Evolutionary conservation across 2,113 vertebrate species (phyloP).

Genomic region (Mustelus asterias): DNA sequence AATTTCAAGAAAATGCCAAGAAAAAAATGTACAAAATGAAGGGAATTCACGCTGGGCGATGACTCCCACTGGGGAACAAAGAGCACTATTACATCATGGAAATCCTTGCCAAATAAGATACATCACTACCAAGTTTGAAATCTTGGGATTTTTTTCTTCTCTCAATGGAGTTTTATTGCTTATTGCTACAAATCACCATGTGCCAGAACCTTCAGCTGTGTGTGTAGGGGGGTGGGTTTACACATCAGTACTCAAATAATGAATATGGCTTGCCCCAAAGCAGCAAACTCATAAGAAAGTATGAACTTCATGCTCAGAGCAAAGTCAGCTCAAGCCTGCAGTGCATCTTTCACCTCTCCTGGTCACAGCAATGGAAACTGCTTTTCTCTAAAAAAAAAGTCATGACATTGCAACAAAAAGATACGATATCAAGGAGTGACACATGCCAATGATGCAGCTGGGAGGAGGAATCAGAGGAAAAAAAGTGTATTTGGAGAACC

Average conservation of each 20-base stretch:
- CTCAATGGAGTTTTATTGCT: background rate
- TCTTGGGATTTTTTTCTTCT: background rate
- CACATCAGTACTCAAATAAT: background rate
- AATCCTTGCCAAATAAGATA: background rate
- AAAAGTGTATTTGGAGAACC: background rate
- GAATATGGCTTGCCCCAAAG: background rate
- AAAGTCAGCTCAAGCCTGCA: background rate
- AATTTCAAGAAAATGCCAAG: background rate
- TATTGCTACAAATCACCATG: background rate
- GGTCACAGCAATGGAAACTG: background rate
- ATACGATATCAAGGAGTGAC: background rate
- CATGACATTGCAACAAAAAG: background rate
- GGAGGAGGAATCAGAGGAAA: background rate
- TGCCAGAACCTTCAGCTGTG: background rate
- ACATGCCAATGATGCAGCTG: background rate
- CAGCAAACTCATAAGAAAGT: background rate
- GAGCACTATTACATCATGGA: background rate
- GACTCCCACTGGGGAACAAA: background rate
- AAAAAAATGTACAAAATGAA: background rate
- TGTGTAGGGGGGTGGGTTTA: too few species aligned
- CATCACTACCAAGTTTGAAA: background rate
- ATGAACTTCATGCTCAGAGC: background rate
- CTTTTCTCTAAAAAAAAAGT: background rate
- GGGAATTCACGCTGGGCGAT: background rate
- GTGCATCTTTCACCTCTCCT: background rate